These are phyloP conservation scores for Otocyon megalotis DNA, from an alignment of 2,113 vertebrate genomes.

Conservation along the genomic window DNA sequence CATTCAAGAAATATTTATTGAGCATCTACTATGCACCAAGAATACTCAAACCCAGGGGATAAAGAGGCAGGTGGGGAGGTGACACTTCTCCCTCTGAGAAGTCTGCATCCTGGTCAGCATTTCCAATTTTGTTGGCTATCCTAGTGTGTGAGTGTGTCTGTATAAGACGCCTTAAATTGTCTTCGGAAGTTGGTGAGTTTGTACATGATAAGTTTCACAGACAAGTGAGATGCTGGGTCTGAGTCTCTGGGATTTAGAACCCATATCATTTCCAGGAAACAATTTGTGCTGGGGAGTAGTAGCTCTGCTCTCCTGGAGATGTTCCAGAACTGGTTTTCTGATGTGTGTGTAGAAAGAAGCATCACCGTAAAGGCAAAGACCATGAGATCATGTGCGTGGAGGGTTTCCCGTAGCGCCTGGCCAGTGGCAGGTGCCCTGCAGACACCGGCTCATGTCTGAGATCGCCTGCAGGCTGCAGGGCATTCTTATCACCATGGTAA, in stretches of 20 bases:
- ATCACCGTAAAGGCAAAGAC: accelerated
- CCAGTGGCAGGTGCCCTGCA: accelerated
- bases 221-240: accelerated
- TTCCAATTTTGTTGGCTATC: neutral
- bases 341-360: neutral
- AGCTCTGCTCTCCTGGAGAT: neutral
- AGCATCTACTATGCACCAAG: neutral
- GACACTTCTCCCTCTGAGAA: neutral
- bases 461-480: accelerated
- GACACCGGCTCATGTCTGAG: neutral
- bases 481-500: accelerated
- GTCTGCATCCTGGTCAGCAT: neutral
- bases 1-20: neutral
- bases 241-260: neutral
- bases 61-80: neutral
- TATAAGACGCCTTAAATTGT: neutral
- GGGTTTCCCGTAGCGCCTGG: neutral
- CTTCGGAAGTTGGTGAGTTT: neutral
- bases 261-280: neutral
- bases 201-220: neutral
- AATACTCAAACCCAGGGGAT: neutral
- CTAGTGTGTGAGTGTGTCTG: accelerated
- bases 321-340: neutral
- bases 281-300: neutral
- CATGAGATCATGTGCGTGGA: accelerated